These are phyloP conservation scores for Aphis craccivora DNA, from an alignment of 1,140 invertebrate species.

Conservation along the genomic window DNA sequence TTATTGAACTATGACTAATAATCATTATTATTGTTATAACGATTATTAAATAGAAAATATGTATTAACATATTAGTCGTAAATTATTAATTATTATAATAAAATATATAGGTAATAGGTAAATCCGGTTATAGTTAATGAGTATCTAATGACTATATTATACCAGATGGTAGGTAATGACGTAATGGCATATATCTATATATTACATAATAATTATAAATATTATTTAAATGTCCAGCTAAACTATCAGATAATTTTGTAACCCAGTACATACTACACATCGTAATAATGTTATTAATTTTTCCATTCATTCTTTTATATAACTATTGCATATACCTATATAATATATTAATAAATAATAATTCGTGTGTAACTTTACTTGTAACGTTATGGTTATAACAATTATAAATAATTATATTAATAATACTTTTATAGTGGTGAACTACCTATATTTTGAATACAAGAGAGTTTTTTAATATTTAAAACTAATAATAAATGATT, in stretches of 20 bases:
- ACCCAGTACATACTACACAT: neutral
- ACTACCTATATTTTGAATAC: neutral
- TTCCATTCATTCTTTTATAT: neutral
- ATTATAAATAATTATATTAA: neutral
- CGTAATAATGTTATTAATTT: neutral
- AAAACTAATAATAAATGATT: neutral
- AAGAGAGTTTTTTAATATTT: neutral
- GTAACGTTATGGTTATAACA: neutral
- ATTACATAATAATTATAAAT: neutral
- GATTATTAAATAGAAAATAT: neutral
- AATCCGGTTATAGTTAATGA: neutral
- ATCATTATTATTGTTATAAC: neutral
- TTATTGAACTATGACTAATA: neutral
- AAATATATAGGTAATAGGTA: neutral
- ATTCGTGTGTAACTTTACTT: too few species aligned
- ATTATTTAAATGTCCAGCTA: neutral
- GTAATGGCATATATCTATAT: neutral
- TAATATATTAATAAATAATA: neutral
- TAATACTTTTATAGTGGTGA: neutral
- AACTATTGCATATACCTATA: neutral
- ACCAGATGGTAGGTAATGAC: neutral
- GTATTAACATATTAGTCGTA: neutral
- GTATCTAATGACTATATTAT: neutral
- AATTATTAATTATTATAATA: neutral
- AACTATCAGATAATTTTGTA: neutral